These are phyloP conservation scores for Sesia bembeciformis DNA, from an alignment of 2,888 invertebrate species.

Conservation along the genomic window DNA sequence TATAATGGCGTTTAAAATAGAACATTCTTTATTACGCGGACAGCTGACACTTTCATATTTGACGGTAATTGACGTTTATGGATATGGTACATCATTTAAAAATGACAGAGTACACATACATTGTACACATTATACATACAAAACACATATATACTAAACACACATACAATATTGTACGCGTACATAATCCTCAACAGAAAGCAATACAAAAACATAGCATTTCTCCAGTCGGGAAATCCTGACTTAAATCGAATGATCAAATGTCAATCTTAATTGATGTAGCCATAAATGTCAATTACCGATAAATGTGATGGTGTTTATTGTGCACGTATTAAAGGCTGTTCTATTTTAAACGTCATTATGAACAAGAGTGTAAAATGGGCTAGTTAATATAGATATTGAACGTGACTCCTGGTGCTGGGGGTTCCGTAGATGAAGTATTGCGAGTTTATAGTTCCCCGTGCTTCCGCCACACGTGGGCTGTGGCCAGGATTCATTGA, in stretches of 20 bases:
- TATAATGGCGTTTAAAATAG: background rate
- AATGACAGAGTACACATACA: too few relatives aligned
- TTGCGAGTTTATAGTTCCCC: conserved; percentile 39
- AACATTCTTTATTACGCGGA: background rate
- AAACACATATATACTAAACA: too few relatives aligned
- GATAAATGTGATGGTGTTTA: background rate
- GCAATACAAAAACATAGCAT: too few relatives aligned
- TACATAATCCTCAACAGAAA: too few relatives aligned
- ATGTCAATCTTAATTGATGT: too few relatives aligned
- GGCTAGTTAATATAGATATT: conserved; percentile 11
- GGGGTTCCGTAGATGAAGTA: conserved; percentile 30
- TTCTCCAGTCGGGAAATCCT: too few relatives aligned
- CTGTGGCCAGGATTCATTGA: conserved; percentile 11
- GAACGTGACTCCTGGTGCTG: conserved; percentile 27
- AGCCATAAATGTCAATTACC: conserved; percentile 26
- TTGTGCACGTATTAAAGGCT: background rate
- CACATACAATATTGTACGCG: too few relatives aligned
- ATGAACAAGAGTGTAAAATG: conserved; percentile 18
- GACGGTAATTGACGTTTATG: conserved; percentile 27
- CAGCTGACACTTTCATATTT: background rate
- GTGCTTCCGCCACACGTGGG: conserved; percentile 27
- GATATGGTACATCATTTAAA: too few relatives aligned
- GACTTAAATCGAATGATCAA: too few relatives aligned
- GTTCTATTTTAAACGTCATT: background rate
- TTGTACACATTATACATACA: too few relatives aligned